These are phyloP conservation scores for Nesogale talazaci DNA, from an alignment of 2,113 vertebrate genomes.

Conservation along the genomic window DNA sequence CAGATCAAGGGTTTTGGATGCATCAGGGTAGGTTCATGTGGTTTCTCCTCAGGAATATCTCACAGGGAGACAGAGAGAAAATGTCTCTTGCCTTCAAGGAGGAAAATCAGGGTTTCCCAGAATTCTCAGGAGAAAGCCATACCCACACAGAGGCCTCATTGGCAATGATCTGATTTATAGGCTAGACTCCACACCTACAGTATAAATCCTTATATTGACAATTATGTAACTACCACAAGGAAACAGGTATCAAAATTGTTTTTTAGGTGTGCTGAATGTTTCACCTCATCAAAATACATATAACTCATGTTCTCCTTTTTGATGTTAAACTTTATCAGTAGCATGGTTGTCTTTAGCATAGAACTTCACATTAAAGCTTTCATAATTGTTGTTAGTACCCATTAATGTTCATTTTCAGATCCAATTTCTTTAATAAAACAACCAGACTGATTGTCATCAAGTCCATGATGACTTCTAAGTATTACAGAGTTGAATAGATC, in stretches of 20 bases:
- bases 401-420: not conserved
- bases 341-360: not conserved
- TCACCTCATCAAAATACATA: not conserved
- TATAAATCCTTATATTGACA: too few species aligned
- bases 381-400: not conserved
- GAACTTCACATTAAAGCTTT: not conserved
- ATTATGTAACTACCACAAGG: too few species aligned
- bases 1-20: too few species aligned
- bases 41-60: too few species aligned
- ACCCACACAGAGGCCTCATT: too few species aligned
- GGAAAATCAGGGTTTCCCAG: too few species aligned
- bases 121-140: too few species aligned
- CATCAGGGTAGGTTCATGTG: too few species aligned
- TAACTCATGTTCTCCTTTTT: not conserved
- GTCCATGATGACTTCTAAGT: not conserved
- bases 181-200: too few species aligned
- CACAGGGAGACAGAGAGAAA: too few species aligned
- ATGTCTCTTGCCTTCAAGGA: too few species aligned
- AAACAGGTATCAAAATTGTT: not conserved
- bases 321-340: not conserved
- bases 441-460: not conserved
- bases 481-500: not conserved
- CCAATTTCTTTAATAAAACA: not conserved
- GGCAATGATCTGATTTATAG: too few species aligned
- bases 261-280: not conserved